These are phyloP conservation scores for Sphaerophoria taeniata DNA, from an alignment of 2,888 invertebrate species.

Conservation along the genomic window DNA sequence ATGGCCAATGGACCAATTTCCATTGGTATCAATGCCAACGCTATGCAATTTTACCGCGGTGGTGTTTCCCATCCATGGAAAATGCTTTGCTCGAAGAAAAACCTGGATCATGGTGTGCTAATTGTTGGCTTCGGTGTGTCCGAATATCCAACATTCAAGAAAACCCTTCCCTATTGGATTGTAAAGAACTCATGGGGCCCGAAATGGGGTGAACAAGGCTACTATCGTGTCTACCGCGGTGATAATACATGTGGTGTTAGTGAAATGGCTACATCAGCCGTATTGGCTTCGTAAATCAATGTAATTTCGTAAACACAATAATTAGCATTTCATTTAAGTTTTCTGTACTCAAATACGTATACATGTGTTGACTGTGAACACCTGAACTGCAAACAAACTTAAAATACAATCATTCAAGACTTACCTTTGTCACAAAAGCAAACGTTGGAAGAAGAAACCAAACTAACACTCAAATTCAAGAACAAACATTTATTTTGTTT, in stretches of 20 bases:
- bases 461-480: no score
- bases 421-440: no score
- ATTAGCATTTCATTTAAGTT: no score
- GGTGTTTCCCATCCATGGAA: constrained; percentile 97
- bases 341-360: no score
- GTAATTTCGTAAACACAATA: not conserved
- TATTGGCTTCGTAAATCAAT: constrained; percentile 82
- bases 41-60: constrained; percentile 98
- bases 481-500: no score
- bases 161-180: constrained; percentile 94
- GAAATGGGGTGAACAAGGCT: constrained; percentile 96
- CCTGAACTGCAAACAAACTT: no score
- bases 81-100: constrained; percentile 89
- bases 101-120: constrained; percentile 97
- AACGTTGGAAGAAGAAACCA: no score
- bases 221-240: constrained; percentile 96
- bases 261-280: constrained; percentile 93
- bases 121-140: constrained; percentile 95
- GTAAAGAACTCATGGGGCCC: constrained; percentile 98
- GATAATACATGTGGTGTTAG: constrained; percentile 97
- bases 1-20: constrained; percentile 95
- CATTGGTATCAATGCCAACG: constrained; percentile 97
- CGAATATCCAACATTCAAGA: constrained; percentile 92
- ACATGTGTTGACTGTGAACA: no score
- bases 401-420: no score